Conservation (phyloP, 1,140 invertebrate species). For the Drosophila asahinai region DNA sequence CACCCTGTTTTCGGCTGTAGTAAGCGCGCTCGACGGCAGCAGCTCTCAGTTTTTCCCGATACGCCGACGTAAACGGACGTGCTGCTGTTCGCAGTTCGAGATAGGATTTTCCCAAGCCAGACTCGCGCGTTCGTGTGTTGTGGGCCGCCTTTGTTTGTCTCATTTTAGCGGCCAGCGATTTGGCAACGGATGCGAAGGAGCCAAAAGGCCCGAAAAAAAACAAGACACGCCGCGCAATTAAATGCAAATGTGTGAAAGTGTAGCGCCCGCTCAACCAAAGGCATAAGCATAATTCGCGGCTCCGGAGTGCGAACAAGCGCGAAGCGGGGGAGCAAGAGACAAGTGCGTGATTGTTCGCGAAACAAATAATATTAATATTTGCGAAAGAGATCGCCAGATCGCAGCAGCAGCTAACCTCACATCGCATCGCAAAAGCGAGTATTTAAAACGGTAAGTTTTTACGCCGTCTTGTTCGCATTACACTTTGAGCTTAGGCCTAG, state of each 20-base stretch:
- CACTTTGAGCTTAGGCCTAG: conserved; percentile 35
- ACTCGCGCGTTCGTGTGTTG: conserved; percentile 56
- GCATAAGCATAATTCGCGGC: conserved; percentile 31
- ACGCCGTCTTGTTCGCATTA: conserved; percentile 39
- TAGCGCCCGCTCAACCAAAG: conserved; percentile 37
- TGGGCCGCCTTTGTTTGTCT: conserved; percentile 45
- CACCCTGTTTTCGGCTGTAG: neutral
- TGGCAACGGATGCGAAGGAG: conserved; percentile 70
- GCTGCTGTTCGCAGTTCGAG: conserved; percentile 27
- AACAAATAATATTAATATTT: conserved; percentile 47
- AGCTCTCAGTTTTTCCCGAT: conserved; percentile 49
- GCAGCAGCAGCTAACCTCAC: conserved; percentile 44
- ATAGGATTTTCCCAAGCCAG: conserved; percentile 25
- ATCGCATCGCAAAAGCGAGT: conserved; percentile 18
- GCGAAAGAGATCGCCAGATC: conserved; percentile 18
- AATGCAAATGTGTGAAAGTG: conserved; percentile 82
- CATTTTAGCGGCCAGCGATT: conserved; percentile 54
- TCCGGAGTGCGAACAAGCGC: conserved; percentile 41
- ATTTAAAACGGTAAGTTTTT: conserved; percentile 70
- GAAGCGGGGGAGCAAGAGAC: conserved; percentile 15
- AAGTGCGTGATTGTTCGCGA: conserved; percentile 36
- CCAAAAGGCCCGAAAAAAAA: conserved; percentile 35
- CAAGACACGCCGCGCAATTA: conserved; percentile 66
- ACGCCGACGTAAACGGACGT: conserved; percentile 41
- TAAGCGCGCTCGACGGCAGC: conserved; percentile 1